phyloP scores from a whole-genome alignment of 2,888 invertebrate genomes.

The Xiphydria camelus region DNA sequence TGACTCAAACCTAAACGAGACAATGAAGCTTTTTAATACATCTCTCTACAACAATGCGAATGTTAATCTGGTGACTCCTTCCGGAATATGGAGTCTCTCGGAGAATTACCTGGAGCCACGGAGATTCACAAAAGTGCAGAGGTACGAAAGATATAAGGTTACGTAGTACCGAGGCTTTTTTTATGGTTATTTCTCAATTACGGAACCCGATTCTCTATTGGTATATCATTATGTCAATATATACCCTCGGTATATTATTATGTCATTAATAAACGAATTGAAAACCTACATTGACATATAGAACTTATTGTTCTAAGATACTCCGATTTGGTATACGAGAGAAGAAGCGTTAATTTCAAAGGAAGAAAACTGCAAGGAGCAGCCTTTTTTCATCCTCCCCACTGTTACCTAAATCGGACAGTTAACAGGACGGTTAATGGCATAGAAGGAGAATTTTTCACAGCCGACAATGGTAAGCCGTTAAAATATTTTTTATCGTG shows the following conservation, averaged over 20 bases:
- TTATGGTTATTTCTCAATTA: no score
- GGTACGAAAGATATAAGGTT: slow-evolving; percentile 30
- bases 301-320: slow-evolving; percentile 21
- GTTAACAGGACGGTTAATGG: slow-evolving; percentile 35
- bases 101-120: slow-evolving; percentile 39
- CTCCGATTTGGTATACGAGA: slow-evolving; percentile 24
- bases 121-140: slow-evolving; percentile 30
- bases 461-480: slow-evolving; percentile 30
- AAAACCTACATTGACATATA: no score
- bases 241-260: no score
- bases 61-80: slow-evolving; percentile 34
- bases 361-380: slow-evolving; percentile 37
- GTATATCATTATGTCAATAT: no score
- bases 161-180: no score
- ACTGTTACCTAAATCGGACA: slow-evolving; percentile 36
- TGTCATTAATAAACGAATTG: no score
- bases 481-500: background rate
- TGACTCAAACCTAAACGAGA: slow-evolving; percentile 19
- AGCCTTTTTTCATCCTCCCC: slow-evolving; percentile 41
- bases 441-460: slow-evolving; percentile 30
- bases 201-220: no score
- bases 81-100: slow-evolving; percentile 40
- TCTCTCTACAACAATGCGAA: slow-evolving; percentile 35
- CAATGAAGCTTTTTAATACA: slow-evolving; percentile 32
- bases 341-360: slow-evolving; percentile 30